Evolutionary conservation across 2,797 vertebrate species (phyloP), one percentile per base, ranked within the genome.

Genomic region (Tenualosa ilisha): DNA sequence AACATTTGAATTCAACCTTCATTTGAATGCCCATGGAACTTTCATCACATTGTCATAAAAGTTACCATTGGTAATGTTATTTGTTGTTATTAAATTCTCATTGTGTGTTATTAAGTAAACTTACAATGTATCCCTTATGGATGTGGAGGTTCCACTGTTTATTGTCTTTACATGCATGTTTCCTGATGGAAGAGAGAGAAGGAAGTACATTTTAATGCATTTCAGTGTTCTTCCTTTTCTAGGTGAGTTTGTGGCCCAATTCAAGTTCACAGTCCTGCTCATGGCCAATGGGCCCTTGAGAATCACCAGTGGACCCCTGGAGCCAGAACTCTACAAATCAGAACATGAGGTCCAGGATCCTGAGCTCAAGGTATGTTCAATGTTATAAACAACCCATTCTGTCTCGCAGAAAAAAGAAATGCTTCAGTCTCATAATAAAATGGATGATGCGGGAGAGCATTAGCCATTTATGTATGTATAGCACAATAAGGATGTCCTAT

Each of bases 261-360:
- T 99, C 93, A 99, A 99, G 93, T 99, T 99, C 95, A 99, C 98
- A 15, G 98, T 99, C 92, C 93, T 99, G 85, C 95, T 99, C 87
- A 98, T 99, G 98, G 96, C 97, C 83, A 99, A 99, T 15, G 97
- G 97, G 75, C 98, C 98, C 59, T 96, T 98, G 95, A 91, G 97
- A 93, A 98, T 99, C 95, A 99, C 98, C 87, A 97, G 94, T 82
- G 96, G 96, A 85, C 95, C 96, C 87, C 97, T 95, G 46, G 97
- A 99, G 22, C 96, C 96, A 0, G 97, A 99, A 12, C 93, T 97
- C 68, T 99, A 97, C 94, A 97, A 98, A 93, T 98, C 98, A 0
- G 97, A 98, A 90, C 92, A 96, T 15, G 97, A 98, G 87, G 97
- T 99, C 88, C 97, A 99, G 87, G 98, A 99, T 85, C 92, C 95